Evolutionary conservation across 1,140 invertebrate genomes (phyloP).

Genomic region (Pseudomyrmex dendroicus): DNA sequence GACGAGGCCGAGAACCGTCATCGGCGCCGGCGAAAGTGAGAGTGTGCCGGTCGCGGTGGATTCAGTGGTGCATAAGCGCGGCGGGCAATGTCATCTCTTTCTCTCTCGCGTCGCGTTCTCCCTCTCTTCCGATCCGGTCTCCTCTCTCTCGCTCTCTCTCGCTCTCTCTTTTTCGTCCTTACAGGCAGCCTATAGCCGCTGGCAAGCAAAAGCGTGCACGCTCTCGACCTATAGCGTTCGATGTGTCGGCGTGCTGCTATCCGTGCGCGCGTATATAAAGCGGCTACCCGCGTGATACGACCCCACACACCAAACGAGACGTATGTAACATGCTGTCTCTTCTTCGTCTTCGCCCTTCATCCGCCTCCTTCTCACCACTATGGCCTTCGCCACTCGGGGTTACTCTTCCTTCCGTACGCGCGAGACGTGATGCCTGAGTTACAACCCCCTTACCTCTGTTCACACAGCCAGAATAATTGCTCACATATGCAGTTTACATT

Average conservation of each 20-base stretch:
- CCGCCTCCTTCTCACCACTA: conserved; percentile 4
- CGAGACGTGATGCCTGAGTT: conserved; percentile 33
- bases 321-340: conserved; percentile 56
- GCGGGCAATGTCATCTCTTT: conserved; percentile 62
- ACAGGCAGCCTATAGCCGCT: conserved; percentile 69
- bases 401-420: conserved; percentile 29
- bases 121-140: conserved; percentile 37
- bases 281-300: conserved; percentile 62
- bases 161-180: conserved; percentile 53
- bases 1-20: conserved; percentile 78
- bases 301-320: conserved; percentile 61
- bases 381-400: neutral
- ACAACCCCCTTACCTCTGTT: conserved; percentile 12
- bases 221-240: conserved; percentile 74
- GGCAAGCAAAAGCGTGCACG: conserved; percentile 66
- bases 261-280: conserved; percentile 66
- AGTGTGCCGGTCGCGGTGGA: conserved; percentile 74
- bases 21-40: conserved; percentile 83
- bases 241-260: conserved; percentile 69
- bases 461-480: neutral
- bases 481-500: neutral
- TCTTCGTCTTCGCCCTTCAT: conserved; percentile 20
- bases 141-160: conserved; percentile 38
- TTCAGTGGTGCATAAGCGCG: conserved; percentile 70
- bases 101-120: conserved; percentile 38